Evolutionary conservation across 2,888 invertebrate species (phyloP), one percentile per base, ranked within the genome.

Genomic region (Drosophila picticornis): DNA sequence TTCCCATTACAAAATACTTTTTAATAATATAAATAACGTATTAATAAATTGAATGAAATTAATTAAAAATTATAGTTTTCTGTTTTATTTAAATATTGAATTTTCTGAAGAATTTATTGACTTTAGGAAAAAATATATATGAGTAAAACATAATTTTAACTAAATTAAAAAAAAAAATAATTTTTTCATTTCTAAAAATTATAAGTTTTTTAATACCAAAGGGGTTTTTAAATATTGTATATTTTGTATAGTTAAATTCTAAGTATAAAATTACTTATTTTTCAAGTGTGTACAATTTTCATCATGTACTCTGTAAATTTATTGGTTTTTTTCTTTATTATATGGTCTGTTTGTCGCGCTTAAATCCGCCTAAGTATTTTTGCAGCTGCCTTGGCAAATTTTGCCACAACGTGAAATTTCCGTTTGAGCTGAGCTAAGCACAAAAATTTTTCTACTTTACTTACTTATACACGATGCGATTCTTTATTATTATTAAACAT

Each of bases 371-470:
- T 78, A 87, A 87, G 87, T 88, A 87, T 90, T 90, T 84, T 72
- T 72, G 67, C 67, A 81, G 82, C 79, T 80, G 81, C 51, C 72
- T 75, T 75, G 73, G 78, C 70, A 71, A 82, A 83, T 72, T 80
- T 70, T 78, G 78, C 81, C 84, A 76, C 87, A 82, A 80, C 80
- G 82, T 80, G 69, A 75, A 80, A 76, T 90, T 90, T 90, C 90
- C 85, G 85, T 90, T 88, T 84, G 72, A 83, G 88, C 88, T 90
- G 90, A 90, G 88, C 88, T 87, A 90, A 88, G 88, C 88, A 81
- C 74, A 88, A 88, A 84, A 82, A 80, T 79, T 79, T 88, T 82
- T 88, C 77, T 77, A 88, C 87, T 90, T 85, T 81, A 79, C 86
- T 80, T 72, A 76, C 77, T 46, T 46, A 46, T 62, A 78, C 68